Percentiles rank a stretch among this genome's conserved stretches.
These are phyloP conservation scores for Phrynocephalus versicolor DNA, from an alignment of 2,113 vertebrate genomes.

Conservation along the genomic window DNA sequence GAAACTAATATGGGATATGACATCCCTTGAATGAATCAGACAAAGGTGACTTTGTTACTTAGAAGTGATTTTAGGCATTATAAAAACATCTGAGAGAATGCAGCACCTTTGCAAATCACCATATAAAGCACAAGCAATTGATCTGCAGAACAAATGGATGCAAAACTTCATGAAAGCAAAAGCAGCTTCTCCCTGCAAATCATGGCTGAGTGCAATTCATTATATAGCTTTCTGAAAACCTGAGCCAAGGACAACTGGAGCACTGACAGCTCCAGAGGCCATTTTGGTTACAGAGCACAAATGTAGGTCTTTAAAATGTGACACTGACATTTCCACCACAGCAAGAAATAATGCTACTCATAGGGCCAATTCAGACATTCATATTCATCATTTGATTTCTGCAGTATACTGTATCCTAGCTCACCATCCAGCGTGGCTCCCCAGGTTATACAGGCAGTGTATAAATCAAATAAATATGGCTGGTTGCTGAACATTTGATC, in stretches of 20 bases:
- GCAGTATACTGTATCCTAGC: too few relatives aligned
- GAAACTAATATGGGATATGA: conserved; percentile 31
- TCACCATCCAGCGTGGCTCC: too few relatives aligned
- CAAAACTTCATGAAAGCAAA: not conserved
- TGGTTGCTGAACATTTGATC: too few relatives aligned
- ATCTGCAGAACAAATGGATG: conserved; percentile 6
- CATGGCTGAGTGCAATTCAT: not conserved
- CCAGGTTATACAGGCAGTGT: too few relatives aligned
- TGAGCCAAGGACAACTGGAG: not conserved
- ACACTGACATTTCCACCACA: not conserved
- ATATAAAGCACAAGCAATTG: not conserved
- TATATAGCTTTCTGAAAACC: not conserved
- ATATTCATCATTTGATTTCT: not conserved
- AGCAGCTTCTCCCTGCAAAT: not conserved
- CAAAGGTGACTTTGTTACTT: conserved; percentile 37
- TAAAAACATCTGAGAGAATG: conserved; percentile 31
- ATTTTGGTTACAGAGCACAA: not conserved
- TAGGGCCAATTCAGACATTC: not conserved
- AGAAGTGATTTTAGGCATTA: conserved; percentile 22
- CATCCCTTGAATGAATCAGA: conserved; percentile 24
- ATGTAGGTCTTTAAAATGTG: not conserved
- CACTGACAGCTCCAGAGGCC: not conserved
- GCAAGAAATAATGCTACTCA: accelerated
- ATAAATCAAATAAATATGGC: too few relatives aligned
- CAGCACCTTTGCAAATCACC: not conserved